These are phyloP conservation scores for Otus scops DNA, from an alignment of 2,797 vertebrate species.

Conservation along the genomic window DNA sequence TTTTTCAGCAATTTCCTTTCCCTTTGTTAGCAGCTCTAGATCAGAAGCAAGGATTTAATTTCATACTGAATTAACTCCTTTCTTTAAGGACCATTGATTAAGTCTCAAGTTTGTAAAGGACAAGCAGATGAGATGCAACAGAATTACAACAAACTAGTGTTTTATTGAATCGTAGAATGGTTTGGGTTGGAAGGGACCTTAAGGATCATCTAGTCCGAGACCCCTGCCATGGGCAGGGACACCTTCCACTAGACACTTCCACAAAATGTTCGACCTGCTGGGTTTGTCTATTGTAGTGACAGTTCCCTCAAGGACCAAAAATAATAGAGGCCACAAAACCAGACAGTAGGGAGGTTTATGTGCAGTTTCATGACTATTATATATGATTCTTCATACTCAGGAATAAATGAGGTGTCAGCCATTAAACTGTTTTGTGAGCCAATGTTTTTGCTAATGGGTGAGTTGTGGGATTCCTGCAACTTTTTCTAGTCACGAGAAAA, in stretches of 20 bases:
- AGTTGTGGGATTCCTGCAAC: background rate
- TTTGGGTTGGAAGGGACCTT: no score
- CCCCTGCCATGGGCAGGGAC: no score
- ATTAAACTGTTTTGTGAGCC: background rate
- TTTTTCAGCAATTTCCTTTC: background rate
- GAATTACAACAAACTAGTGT: background rate
- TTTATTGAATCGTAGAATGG: background rate
- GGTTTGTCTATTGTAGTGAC: background rate
- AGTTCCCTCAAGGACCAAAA: background rate
- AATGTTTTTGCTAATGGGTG: background rate
- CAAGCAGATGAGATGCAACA: background rate
- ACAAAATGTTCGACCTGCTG: background rate
- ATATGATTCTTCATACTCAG: background rate
- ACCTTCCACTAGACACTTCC: no score
- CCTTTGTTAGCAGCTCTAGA: background rate
- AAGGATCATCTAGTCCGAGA: no score
- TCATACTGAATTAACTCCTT: constrained; percentile 20
- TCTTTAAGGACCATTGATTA: background rate
- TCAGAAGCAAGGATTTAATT: constrained; percentile 23
- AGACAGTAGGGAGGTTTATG: background rate
- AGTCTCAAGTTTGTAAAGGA: background rate
- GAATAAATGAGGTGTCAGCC: background rate
- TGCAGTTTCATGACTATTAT: background rate
- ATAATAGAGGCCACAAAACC: background rate
- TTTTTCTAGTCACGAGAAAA: background rate